Evolutionary conservation across 2,888 invertebrate species (phyloP), one percentile per base, ranked within the genome.

Genomic region (Drosophila silvestris): DNA sequence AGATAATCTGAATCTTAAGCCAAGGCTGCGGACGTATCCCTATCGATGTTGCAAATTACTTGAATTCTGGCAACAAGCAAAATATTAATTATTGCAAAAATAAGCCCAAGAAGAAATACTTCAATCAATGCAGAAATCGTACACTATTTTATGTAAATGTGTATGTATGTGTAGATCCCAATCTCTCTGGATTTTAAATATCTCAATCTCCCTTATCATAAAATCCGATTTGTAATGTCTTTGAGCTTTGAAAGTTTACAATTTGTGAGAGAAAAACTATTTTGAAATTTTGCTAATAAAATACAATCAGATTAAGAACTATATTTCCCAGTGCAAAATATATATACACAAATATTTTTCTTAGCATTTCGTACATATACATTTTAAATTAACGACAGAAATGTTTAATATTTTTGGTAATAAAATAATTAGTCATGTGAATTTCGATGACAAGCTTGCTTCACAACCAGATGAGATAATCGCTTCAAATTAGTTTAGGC

Each of bases 31-130:
- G 41, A 60, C 71, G 41, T 64, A 63, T 77, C 47, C 51, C 51
- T 67, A 72, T 86, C 83, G 87, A 86, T 84, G 77, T 82, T 75
- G 77, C 64, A 84, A 84, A 83, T 86, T 79, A 84, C 74, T 77
- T 76, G 44, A 44, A 44, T 35, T 70, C 58, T 73, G 65, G 26
- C 72, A 77, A 75, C 68, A 73, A 70, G 35, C 41, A 65, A 35
- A 44, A 16, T 9, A 9, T 47, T 26, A 47, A 26, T 9, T 47
- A 47, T 16, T 26, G 14, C 22, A 63, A 61, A 58, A 54, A 6
- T 16, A 9, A 26, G 22, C 4, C 14, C 10, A 26, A 26, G 16
- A 14, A 32, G 12, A 32, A 32, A 22, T 32, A 7, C 14, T 28
- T 19, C 14, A 54, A 35, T 26, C 19, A 35, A 54, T 35, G 22